Evolutionary conservation across 1,140 invertebrate species (phyloP).

Genomic region (Yoshiicerus persimilis): DNA sequence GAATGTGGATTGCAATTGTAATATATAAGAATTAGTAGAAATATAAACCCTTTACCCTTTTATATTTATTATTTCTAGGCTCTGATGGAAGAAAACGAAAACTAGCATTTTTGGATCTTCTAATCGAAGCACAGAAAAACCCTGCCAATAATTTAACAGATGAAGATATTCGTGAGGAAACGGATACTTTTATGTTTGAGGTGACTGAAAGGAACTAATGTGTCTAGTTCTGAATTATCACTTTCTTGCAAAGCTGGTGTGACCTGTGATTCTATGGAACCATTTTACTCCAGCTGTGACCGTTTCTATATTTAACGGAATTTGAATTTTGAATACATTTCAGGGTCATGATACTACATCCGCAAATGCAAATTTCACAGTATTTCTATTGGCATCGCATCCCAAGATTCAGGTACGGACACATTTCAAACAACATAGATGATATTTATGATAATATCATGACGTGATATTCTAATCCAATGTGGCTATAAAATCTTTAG

Average conservation of each 20-base stretch:
- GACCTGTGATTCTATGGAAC: too few species aligned
- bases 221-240: constrained; percentile 17
- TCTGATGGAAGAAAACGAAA: constrained; percentile 51
- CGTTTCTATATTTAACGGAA: too few species aligned
- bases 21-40: too few species aligned
- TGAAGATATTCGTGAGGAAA: constrained; percentile 58
- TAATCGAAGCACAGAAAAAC: constrained; percentile 56
- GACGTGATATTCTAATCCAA: constrained; percentile 51
- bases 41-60: too few species aligned
- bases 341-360: constrained; percentile 72
- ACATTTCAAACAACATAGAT: neutral
- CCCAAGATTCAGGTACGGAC: constrained; percentile 61
- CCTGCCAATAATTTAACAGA: constrained; percentile 53
- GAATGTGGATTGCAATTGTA: too few species aligned
- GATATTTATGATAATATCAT: neutral
- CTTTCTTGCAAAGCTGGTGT: too few species aligned
- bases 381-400: constrained; percentile 64
- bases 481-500: too few species aligned
- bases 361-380: constrained; percentile 61
- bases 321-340: too few species aligned
- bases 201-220: neutral
- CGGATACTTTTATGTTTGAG: constrained; percentile 60
- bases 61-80: neutral
- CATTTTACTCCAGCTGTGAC: too few species aligned
- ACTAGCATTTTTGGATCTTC: constrained; percentile 62